Evolutionary conservation across 2,113 vertebrate species (phyloP).

Genomic region (Trachemys scripta): DNA sequence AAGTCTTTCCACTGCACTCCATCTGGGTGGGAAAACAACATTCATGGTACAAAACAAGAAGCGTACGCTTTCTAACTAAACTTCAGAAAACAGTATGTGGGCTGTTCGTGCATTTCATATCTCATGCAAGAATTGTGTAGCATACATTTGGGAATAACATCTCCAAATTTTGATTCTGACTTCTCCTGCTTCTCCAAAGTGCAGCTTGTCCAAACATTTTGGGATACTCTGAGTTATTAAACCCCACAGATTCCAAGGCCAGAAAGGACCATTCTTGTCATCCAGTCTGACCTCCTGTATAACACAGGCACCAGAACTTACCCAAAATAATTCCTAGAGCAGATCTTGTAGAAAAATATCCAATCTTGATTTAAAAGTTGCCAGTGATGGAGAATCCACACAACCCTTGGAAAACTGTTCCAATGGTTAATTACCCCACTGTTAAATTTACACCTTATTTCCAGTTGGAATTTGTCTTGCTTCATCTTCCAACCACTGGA

Average conservation of each 20-base stretch:
- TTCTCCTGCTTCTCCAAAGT: not conserved
- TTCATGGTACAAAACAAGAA: not conserved
- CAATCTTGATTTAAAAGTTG: not conserved
- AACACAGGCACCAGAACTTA: not conserved
- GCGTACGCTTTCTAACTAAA: not conserved
- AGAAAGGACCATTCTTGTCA: not conserved
- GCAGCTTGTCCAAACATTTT: not conserved
- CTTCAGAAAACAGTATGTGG: not conserved
- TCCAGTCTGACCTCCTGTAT: not conserved
- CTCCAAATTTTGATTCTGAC: not conserved
- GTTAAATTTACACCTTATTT: not conserved
- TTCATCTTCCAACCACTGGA: not conserved
- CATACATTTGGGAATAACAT: not conserved
- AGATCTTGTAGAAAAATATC: not conserved
- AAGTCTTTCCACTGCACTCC: slow-evolving; percentile 88
- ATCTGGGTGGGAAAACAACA: slow-evolving; percentile 71
- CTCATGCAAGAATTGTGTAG: not conserved
- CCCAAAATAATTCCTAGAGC: not conserved
- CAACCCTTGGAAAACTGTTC: not conserved
- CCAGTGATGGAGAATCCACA: not conserved
- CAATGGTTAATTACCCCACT: not conserved
- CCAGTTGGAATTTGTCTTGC: not conserved
- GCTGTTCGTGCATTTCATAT: not conserved
- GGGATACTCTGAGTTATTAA: not conserved
- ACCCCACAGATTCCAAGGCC: not conserved